phyloP scores from a whole-genome alignment of 30 jellyfish, hydroid and myxozoan species.

The Turritopsis dohrnii region DNA sequence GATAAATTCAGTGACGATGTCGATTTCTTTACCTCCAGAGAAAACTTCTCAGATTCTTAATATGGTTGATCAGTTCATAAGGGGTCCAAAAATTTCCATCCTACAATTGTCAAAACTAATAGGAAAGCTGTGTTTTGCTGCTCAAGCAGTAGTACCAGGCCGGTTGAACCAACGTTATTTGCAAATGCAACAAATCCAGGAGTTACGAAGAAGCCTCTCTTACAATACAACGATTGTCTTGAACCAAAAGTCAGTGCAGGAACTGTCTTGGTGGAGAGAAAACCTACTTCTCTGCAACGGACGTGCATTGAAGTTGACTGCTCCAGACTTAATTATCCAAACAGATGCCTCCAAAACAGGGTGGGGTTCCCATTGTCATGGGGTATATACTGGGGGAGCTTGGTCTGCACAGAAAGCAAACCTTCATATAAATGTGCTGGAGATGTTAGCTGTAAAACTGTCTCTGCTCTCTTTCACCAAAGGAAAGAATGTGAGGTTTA shows the following conservation, averaged over 20 bases:
- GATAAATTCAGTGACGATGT: background rate
- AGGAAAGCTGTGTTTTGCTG: background rate
- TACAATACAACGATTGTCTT: background rate
- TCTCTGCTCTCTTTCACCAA: background rate
- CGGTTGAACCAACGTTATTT: background rate
- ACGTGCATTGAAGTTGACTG: background rate
- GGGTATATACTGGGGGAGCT: background rate
- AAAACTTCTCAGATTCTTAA: background rate
- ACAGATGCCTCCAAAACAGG: constrained; percentile 8
- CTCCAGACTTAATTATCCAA: background rate
- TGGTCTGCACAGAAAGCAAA: background rate
- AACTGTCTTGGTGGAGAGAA: constrained; percentile 1
- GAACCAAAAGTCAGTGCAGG: background rate
- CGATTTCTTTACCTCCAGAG: background rate
- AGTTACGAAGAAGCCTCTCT: background rate
- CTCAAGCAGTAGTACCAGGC: constrained; percentile 4
- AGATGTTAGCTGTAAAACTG: background rate
- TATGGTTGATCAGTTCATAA: background rate
- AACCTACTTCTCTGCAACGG: background rate
- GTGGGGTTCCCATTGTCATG: constrained; percentile 5
- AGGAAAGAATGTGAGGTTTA: background rate
- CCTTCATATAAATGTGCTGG: background rate
- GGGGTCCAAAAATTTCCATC: background rate
- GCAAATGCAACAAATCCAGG: background rate
- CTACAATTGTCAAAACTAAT: background rate